Evolutionary conservation across 2,888 invertebrate species (phyloP), one percentile per base, ranked within the genome.

Genomic region (Cataglyphis rosenhaueri): DNA sequence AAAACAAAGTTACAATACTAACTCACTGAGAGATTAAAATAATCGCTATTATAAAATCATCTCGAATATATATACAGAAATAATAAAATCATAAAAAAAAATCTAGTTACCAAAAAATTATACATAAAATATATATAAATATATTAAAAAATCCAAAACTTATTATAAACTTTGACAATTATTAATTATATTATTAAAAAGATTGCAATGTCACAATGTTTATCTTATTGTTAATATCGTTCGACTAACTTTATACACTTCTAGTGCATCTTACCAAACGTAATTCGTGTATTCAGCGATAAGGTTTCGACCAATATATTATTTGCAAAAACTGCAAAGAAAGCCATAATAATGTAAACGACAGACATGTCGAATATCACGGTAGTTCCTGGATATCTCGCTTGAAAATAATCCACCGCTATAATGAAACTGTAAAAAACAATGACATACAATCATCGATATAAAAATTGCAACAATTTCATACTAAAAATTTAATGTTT

Each of bases 351-450:
- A 88, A 98, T 98, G 95, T 98, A 98, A 59, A 98, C 97, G 86
- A 98, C 96, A 18, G 98, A 98, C 97, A 98, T 98, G 94, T 98
- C 98, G 94, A 98, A 97, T 92, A 98, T 97, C 85, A 98, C 98
- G 1, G 97, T 97, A 0, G 97, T 96, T 79, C 97, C 97, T 0
- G 98, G 98, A 94, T 97, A 98, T 89, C 97, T 96, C 29, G 96
- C 95, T 95, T 98, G 98, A 95, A 98, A 98, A 95, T 98, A 98
- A 95, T 98, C 98, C 90, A 98, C 98, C 10, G 98, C 98, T 95
- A 98, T 98, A 93, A 98, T 98, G 94, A 98, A 98, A 94, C 98
- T 98, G 83, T 88, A 89, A 86, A 91, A 84, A 85, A 85, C 57
- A 81, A 75, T 41, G 15, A 21, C 10, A 74, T 4, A 32, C n/a